phyloP scores from a whole-genome alignment of 2,113 vertebrate species.

The Hydrolagus affinis region DNA sequence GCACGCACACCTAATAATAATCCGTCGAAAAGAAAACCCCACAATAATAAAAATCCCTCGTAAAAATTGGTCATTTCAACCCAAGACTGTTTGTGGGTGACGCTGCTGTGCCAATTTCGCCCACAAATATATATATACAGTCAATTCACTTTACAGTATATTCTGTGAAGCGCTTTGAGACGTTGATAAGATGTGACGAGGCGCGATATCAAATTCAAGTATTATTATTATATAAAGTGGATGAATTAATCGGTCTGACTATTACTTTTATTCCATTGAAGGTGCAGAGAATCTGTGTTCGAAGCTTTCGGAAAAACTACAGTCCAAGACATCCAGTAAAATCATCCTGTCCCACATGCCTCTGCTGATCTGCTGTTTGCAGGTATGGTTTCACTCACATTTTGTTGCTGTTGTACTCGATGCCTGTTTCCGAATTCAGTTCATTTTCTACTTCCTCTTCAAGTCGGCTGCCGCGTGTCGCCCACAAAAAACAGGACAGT shows the following conservation, averaged over 20 bases:
- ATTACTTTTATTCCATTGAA: conserved; percentile 42
- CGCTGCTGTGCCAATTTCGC: no score
- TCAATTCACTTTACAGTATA: neutral
- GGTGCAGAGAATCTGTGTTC: conserved; percentile 90
- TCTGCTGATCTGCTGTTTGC: conserved; percentile 85
- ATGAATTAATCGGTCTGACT: neutral
- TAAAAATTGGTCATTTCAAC: no score
- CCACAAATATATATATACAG: neutral
- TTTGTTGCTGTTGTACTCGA: neutral
- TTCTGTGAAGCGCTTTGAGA: no score
- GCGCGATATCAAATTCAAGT: no score
- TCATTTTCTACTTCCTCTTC: neutral
- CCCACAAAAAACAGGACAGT: no score
- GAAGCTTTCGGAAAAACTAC: conserved; percentile 87
- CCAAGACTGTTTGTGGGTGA: no score
- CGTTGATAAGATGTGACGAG: no score
- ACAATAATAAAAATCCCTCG: no score
- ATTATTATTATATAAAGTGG: no score
- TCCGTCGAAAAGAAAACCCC: no score
- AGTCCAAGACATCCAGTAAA: conserved; percentile 94
- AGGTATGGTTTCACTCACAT: conserved; percentile 56
- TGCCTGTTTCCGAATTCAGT: neutral
- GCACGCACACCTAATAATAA: no score
- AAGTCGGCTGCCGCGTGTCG: no score
- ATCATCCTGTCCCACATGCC: conserved; percentile 92